phyloP scores from a whole-genome alignment of 2,797 vertebrate genomes.

The Podarcis lilfordi region DNA sequence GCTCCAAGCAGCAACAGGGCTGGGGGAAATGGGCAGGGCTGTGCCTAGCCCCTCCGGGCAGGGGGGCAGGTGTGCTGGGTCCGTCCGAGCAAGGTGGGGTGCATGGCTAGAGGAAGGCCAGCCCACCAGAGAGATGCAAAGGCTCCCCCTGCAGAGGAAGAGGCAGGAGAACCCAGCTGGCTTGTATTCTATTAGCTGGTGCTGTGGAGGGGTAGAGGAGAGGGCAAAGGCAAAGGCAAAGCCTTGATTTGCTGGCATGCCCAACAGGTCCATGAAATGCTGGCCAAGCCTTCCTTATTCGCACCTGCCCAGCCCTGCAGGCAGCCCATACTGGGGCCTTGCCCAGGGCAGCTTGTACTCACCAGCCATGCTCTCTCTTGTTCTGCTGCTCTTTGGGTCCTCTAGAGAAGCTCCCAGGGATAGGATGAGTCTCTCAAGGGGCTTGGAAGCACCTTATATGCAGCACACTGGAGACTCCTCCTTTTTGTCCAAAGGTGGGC shows the following conservation, averaged over 20 bases:
- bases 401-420: no score
- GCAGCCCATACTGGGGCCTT: neutral
- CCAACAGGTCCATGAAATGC: neutral
- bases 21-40: no score
- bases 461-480: neutral
- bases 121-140: neutral
- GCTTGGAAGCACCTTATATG: neutral
- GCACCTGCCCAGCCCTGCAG: neutral
- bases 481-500: neutral
- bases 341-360: constrained; percentile 34
- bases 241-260: neutral
- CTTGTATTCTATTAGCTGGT: no score
- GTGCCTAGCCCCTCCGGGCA: neutral
- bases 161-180: no score
- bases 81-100: no score
- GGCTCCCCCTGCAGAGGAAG: neutral
- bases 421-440: neutral
- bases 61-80: neutral
- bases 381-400: constrained; percentile 27
- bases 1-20: no score
- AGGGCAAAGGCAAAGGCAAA: neutral
- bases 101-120: neutral
- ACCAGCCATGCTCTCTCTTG: constrained; percentile 61
- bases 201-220: no score
- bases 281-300: neutral